These are phyloP conservation scores for Pterocles burchelli DNA, from an alignment of 2,113 vertebrate species.

Conservation along the genomic window DNA sequence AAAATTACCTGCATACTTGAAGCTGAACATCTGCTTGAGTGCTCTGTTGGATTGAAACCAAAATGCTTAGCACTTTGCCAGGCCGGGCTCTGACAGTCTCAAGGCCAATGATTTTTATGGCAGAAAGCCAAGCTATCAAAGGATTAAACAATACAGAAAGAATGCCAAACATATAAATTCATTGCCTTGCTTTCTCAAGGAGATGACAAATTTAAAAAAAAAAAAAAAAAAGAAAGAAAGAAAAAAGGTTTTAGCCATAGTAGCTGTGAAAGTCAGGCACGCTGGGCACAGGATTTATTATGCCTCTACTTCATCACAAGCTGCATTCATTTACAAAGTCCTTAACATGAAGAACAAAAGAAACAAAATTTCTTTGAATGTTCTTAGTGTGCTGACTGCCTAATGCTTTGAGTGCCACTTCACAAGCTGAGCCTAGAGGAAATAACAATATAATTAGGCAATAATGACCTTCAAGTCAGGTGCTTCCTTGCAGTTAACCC, in stretches of 20 bases:
- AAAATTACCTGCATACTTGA: constrained; percentile 46
- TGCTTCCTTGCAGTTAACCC: constrained; percentile 35
- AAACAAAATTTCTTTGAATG: constrained; percentile 34
- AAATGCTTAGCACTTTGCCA: constrained; percentile 18
- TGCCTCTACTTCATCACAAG: constrained; percentile 12
- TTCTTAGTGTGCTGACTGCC: neutral
- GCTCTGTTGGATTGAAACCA: constrained; percentile 45
- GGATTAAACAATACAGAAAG: constrained; percentile 13
- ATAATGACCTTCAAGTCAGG: constrained; percentile 4
- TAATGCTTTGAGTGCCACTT: constrained; percentile 45
- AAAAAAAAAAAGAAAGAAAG: neutral
- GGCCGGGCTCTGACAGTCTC: neutral
- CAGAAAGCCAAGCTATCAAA: constrained; percentile 15
- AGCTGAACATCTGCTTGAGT: constrained; percentile 52
- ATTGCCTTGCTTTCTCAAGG: neutral
- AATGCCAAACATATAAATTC: neutral
- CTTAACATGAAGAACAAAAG: constrained; percentile 47
- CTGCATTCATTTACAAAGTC: constrained; percentile 46
- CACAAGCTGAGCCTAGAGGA: constrained; percentile 25
- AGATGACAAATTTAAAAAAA: neutral
- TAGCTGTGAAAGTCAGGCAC: constrained; percentile 10
- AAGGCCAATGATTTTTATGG: constrained; percentile 32
- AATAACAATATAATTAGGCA: constrained; percentile 55
- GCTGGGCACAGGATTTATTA: neutral
- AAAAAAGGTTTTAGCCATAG: neutral